phyloP scores from a whole-genome alignment of 2,113 vertebrate genomes.

The Syrrhaptes paradoxus region DNA sequence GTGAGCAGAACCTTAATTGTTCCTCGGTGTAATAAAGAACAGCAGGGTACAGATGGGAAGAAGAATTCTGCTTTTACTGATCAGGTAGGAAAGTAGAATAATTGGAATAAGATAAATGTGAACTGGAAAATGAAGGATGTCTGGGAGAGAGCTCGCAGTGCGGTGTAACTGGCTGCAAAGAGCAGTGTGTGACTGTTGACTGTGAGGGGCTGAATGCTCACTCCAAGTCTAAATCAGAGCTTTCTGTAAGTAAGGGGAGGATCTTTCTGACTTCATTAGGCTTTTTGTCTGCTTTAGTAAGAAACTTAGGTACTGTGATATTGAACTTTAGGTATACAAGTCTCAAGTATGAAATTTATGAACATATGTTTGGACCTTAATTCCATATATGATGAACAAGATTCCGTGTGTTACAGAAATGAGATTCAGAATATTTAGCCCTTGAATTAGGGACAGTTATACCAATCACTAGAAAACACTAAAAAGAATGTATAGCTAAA shows the following conservation, averaged over 20 bases:
- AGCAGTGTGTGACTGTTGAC: fast-evolving
- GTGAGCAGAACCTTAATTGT: neutral
- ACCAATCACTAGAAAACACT: neutral
- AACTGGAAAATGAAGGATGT: neutral
- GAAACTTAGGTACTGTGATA: neutral
- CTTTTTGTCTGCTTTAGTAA: neutral
- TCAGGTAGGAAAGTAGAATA: neutral
- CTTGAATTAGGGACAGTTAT: neutral
- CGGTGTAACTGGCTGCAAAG: neutral
- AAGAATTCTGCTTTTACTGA: neutral
- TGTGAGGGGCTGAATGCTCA: neutral
- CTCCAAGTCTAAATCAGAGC: neutral
- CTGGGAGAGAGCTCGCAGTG: neutral
- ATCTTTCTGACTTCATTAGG: neutral
- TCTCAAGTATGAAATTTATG: neutral
- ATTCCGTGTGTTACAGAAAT: neutral
- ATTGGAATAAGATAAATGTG: neutral
- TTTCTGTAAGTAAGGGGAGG: neutral
- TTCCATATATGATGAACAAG: neutral
- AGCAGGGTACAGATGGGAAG: neutral
- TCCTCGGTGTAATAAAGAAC: neutral
- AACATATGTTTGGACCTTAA: neutral
- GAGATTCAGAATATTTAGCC: neutral
- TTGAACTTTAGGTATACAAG: neutral
- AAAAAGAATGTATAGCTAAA: neutral